These are phyloP conservation scores for Actias luna DNA, from an alignment of 2,888 invertebrate species.

Conservation along the genomic window DNA sequence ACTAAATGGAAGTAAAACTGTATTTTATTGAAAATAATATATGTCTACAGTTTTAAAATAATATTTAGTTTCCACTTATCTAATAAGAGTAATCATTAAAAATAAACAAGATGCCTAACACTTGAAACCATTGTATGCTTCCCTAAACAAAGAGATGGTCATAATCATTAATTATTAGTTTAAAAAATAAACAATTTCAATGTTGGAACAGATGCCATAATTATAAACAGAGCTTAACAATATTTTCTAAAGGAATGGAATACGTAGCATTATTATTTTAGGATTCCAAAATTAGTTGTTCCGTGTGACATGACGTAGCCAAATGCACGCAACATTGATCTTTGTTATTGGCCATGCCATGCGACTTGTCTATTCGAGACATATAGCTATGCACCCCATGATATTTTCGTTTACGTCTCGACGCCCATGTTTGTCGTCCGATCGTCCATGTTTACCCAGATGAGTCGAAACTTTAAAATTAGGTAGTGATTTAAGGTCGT, in stretches of 20 bases:
- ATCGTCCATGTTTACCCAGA: constrained; percentile 71
- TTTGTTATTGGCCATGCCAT: constrained; percentile 75
- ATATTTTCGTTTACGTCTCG: constrained; percentile 61
- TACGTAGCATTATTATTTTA: constrained; percentile 15
- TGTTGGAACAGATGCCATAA: neutral
- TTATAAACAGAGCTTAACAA: constrained; percentile 5
- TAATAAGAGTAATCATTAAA: constrained; percentile 23
- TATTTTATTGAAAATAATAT: too few species aligned
- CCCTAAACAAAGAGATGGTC: neutral
- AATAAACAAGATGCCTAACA: neutral
- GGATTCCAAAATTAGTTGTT: constrained; percentile 58
- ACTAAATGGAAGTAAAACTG: too few species aligned
- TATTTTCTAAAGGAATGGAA: constrained; percentile 10
- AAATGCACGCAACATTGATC: constrained; percentile 76
- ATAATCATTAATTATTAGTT: neutral
- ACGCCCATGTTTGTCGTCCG: constrained; percentile 38
- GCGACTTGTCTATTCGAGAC: constrained; percentile 49
- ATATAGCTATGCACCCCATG: constrained; percentile 54
- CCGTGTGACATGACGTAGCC: constrained; percentile 60
- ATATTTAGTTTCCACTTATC: neutral
- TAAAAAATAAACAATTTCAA: neutral
- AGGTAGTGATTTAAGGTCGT: constrained; percentile 49
- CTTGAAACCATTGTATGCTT: neutral
- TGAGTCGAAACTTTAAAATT: constrained; percentile 72
- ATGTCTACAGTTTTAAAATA: too few species aligned